phyloP scores from a whole-genome alignment of 2,113 vertebrate species.

The Coreoperca whiteheadi region DNA sequence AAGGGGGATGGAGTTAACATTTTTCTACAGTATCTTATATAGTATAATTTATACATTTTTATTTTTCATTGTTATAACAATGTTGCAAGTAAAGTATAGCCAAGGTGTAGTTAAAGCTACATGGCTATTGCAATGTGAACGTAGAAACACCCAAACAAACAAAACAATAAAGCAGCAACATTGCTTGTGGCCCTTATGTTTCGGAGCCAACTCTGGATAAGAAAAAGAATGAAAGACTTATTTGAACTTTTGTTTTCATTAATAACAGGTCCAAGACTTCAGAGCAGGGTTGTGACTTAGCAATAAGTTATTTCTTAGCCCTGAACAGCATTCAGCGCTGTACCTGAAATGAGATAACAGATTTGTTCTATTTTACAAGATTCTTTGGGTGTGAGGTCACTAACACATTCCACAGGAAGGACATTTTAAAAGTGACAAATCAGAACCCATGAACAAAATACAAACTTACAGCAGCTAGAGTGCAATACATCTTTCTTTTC shows the following conservation, averaged over 20 bases:
- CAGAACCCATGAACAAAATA: background rate
- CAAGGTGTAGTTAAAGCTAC: background rate
- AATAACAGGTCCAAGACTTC: constrained; percentile 26
- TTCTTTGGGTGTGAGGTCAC: background rate
- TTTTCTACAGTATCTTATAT: background rate
- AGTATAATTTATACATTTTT: too few species aligned
- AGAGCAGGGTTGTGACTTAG: constrained; percentile 1
- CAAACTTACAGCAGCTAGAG: background rate
- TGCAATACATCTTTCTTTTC: background rate
- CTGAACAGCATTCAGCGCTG: background rate
- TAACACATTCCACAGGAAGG: too few species aligned
- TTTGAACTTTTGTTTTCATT: constrained; percentile 16
- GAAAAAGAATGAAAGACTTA: constrained; percentile 26
- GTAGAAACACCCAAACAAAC: constrained; percentile 14
- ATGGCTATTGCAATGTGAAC: background rate
- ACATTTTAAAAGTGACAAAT: background rate
- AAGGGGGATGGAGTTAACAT: background rate
- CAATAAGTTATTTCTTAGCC: background rate
- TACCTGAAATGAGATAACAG: constrained; percentile 38
- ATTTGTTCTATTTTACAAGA: constrained; percentile 20
- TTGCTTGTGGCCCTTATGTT: constrained; percentile 9
- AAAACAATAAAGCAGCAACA: constrained; percentile 5
- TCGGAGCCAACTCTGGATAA: constrained; percentile 2
- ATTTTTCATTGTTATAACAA: too few species aligned
- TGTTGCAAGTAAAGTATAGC: background rate